Percentiles rank a stretch among this genome's conserved stretches.
Evolutionary conservation across 2,797 vertebrate genomes (phyloP).

Genomic region (Pangasius mekongensis): DNA sequence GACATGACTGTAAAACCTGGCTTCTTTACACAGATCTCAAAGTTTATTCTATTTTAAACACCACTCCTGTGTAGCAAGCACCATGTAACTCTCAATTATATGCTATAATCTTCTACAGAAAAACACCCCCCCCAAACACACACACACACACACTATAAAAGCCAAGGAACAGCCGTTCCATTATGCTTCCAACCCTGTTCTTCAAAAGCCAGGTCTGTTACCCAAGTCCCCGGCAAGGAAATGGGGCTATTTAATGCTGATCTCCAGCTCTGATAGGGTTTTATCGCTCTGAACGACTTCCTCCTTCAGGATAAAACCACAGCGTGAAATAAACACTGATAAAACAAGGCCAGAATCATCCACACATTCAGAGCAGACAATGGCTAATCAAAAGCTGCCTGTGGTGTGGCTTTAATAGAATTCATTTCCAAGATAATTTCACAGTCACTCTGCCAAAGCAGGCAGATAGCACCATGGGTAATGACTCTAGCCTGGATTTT

Average conservation of each 20-base stretch:
- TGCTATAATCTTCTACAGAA: background rate
- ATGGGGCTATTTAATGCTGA: constrained; percentile 69
- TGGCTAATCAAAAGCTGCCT: constrained; percentile 51
- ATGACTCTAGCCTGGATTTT: background rate
- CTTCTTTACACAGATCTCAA: background rate
- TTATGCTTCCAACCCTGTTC: constrained; percentile 61
- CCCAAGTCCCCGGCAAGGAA: constrained; percentile 63
- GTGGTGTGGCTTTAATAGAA: constrained; percentile 58
- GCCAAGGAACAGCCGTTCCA: constrained; percentile 11
- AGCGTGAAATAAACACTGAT: constrained; percentile 63
- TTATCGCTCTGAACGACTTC: constrained; percentile 64
- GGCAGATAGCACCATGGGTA: constrained; percentile 40
- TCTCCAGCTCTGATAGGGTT: constrained; percentile 68
- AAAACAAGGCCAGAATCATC: constrained; percentile 67
- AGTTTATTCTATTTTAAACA: background rate
- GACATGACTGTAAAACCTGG: background rate
- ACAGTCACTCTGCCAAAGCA: constrained; percentile 49
- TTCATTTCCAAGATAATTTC: constrained; percentile 53
- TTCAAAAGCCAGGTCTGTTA: constrained; percentile 65
- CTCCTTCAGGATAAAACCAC: constrained; percentile 56
- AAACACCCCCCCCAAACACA: background rate
- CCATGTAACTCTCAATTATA: constrained; percentile 24
- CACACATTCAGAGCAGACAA: constrained; percentile 60
- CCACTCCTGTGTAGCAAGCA: background rate
- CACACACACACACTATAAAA: background rate